Evolutionary conservation across 2,797 vertebrate genomes (phyloP).

Genomic region (Champsocephalus esox): DNA sequence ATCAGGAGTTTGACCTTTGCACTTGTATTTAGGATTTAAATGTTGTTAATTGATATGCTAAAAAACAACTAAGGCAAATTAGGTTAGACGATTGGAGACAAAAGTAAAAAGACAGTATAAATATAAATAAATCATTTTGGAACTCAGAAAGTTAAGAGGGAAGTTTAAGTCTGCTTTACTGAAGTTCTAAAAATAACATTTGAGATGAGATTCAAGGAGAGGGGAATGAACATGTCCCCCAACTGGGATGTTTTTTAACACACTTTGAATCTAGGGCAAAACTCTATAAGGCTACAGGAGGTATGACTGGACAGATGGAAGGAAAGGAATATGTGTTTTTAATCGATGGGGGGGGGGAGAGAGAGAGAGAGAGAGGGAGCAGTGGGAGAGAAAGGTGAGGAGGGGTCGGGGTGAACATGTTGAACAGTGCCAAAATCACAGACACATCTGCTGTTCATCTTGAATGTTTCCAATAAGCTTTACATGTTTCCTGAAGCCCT

Average conservation of each 20-base stretch:
- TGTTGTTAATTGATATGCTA: not conserved
- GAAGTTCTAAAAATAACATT: constrained; percentile 54
- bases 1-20: constrained; percentile 6
- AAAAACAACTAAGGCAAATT: not conserved
- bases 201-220: constrained; percentile 29
- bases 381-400: constrained; percentile 46
- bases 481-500: constrained; percentile 73
- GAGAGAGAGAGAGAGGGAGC: not conserved
- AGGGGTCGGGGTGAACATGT: constrained; percentile 62
- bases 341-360: constrained; percentile 38
- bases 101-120: not conserved
- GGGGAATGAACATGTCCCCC: constrained; percentile 24
- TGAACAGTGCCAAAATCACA: constrained; percentile 75
- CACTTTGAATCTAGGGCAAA: constrained; percentile 52
- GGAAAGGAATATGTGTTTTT: constrained; percentile 43
- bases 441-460: constrained; percentile 80
- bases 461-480: constrained; percentile 73
- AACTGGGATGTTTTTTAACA: constrained; percentile 25
- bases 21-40: not conserved
- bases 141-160: constrained; percentile 4
- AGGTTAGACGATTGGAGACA: not conserved
- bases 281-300: constrained; percentile 42
- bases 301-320: constrained; percentile 63
- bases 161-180: constrained; percentile 11
- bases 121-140: not conserved